These are phyloP conservation scores for Philhelius pedissequus DNA, from an alignment of 2,888 invertebrate genomes.

Conservation along the genomic window DNA sequence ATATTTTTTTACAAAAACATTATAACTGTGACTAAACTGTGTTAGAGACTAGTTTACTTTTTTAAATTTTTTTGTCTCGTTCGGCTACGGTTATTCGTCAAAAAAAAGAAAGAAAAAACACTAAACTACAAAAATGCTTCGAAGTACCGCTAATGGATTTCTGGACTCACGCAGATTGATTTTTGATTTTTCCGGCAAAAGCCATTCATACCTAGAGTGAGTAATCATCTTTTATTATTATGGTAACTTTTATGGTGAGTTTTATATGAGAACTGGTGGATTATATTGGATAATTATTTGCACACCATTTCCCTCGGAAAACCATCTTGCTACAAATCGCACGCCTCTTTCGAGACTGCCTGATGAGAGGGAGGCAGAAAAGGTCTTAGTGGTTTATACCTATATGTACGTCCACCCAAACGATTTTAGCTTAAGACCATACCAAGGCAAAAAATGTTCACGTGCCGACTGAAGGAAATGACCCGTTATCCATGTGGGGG, in stretches of 20 bases:
- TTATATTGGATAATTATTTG: conserved; percentile 34
- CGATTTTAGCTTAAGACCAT: neutral
- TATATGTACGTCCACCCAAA: neutral
- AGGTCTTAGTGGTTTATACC: neutral
- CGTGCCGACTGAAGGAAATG: conserved; percentile 20
- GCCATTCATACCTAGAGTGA: conserved; percentile 77
- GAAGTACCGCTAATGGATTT: conserved; percentile 73
- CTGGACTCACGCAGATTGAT: conserved; percentile 77
- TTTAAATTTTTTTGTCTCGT: conserved; percentile 42
- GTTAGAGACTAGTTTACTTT: conserved; percentile 27
- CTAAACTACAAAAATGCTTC: conserved; percentile 45
- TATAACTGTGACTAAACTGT: conserved; percentile 51
- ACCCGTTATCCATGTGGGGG: conserved; percentile 26
- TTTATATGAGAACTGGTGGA: neutral
- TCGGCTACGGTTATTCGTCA: conserved; percentile 52
- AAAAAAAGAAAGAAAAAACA: neutral
- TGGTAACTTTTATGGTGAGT: neutral
- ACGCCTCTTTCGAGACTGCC: neutral
- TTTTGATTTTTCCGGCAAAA: conserved; percentile 77
- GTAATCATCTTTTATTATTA: conserved; percentile 67
- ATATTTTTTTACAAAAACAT: neutral
- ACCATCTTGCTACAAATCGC: no score
- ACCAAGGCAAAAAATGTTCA: conserved; percentile 8
- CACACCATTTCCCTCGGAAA: neutral
- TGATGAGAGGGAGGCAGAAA: neutral